A percentile compares a stretch with the other conserved stretches of the same genome.
Conservation (phyloP, 2,888 invertebrate genomes). For the Trichacis sp. region DNA sequence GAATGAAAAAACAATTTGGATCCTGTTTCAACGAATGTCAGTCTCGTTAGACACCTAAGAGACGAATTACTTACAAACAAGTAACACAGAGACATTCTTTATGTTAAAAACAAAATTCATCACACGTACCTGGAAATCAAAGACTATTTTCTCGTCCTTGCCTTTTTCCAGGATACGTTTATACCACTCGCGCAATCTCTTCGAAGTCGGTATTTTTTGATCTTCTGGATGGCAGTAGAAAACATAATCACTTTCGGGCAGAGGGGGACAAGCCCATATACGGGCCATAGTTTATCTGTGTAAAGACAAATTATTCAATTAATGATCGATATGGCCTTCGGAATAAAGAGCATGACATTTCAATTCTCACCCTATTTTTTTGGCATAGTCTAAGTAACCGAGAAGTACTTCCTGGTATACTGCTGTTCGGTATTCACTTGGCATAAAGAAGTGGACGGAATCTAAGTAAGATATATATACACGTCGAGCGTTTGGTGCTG, state of each 20-base stretch:
- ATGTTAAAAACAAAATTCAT: background rate
- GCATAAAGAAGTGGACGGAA: slow-evolving; percentile 99
- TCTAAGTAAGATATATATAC: slow-evolving; percentile 99
- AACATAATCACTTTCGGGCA: slow-evolving; percentile 99
- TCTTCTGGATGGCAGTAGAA: slow-evolving; percentile 99
- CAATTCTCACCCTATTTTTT: slow-evolving; percentile 83
- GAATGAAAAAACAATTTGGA: slow-evolving; percentile 23
- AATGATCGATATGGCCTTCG: too few relatives aligned
- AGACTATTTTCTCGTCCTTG: slow-evolving; percentile 96
- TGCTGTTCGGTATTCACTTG: slow-evolving; percentile 94
- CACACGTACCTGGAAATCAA: slow-evolving; percentile 89
- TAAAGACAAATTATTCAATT: background rate
- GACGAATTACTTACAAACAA: slow-evolving; percentile 43
- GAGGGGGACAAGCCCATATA: slow-evolving; percentile 99
- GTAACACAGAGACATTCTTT: slow-evolving; percentile 65
- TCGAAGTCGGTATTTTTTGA: slow-evolving; percentile 99
- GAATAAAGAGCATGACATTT: too few relatives aligned
- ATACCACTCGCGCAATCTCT: slow-evolving; percentile 99
- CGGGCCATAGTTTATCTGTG: slow-evolving; percentile 98
- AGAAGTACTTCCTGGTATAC: slow-evolving; percentile 99
- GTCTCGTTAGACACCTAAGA: slow-evolving; percentile 60
- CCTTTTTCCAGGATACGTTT: slow-evolving; percentile 99
- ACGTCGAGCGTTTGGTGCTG: slow-evolving; percentile 93
- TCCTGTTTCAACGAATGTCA: slow-evolving; percentile 50
- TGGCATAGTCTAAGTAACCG: slow-evolving; percentile 98